Evolutionary conservation across 2,797 vertebrate species (phyloP).

Genomic region (Sternotherus odoratus): DNA sequence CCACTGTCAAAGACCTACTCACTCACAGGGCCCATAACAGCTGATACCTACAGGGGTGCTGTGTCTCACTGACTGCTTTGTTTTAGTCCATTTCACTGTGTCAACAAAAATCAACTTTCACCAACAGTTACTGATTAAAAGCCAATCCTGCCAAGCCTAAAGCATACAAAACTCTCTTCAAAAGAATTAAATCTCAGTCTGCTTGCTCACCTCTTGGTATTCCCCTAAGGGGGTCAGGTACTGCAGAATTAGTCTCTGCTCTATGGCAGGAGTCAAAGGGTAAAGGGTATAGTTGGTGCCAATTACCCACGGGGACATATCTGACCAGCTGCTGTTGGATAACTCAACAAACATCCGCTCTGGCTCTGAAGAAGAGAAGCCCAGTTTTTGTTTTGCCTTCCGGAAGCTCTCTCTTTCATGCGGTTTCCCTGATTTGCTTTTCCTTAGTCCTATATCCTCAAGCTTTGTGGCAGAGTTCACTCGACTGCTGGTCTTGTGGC

Average conservation of each 20-base stretch:
- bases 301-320: conserved; percentile 99
- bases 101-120: not conserved
- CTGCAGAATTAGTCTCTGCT: conserved; percentile 96
- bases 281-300: conserved; percentile 97
- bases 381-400: conserved; percentile 93
- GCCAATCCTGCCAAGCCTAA: not conserved
- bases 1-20: not conserved
- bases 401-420: conserved; percentile 88
- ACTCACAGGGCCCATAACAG: not conserved
- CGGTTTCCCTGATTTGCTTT: conserved; percentile 80
- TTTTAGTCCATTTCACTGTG: not conserved
- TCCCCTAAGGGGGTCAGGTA: conserved; percentile 98
- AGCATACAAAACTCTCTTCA: not conserved
- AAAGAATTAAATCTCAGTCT: conserved; percentile 18
- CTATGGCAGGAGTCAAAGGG: conserved; percentile 95
- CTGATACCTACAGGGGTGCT: not conserved
- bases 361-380: conserved; percentile 90
- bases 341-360: conserved; percentile 94
- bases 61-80: not conserved
- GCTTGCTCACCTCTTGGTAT: conserved; percentile 94
- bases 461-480: conserved; percentile 87
- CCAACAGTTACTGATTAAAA: not conserved
- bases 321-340: conserved; percentile 99
- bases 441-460: conserved; percentile 77
- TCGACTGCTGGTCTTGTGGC: conserved; percentile 86